Conservation (phyloP, 2,797 vertebrate genomes). For the Zalophus californianus region DNA sequence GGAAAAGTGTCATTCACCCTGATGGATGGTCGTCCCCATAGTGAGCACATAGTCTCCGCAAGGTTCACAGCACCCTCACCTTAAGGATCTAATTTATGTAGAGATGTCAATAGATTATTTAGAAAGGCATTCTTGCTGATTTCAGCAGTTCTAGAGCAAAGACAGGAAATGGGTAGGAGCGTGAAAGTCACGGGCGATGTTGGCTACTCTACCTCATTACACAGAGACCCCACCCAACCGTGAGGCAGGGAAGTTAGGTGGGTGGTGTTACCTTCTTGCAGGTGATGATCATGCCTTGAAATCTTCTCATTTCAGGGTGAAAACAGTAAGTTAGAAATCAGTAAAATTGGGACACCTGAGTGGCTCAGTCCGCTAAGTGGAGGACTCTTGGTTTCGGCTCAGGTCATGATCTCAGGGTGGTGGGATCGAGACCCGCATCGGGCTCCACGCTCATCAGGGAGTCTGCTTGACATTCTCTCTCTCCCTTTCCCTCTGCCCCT, state of each 20-base stretch:
- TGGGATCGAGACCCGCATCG: neutral
- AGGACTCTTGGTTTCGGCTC: neutral
- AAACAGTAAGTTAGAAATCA: neutral
- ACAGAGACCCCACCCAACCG: neutral
- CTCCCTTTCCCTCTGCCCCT: neutral
- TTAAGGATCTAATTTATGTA: constrained; percentile 85
- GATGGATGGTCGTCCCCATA: constrained; percentile 72
- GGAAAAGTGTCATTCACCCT: constrained; percentile 75
- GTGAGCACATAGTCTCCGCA: constrained; percentile 69
- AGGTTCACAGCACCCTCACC: constrained; percentile 82
- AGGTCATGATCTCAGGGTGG: neutral
- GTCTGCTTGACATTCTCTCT: neutral
- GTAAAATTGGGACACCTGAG: neutral
- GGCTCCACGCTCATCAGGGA: neutral
- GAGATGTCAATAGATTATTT: constrained; percentile 85
- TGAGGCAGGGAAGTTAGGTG: neutral
- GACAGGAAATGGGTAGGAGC: constrained; percentile 47
- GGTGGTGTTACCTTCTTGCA: neutral
- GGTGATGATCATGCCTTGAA: neutral
- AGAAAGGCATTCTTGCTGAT: constrained; percentile 81
- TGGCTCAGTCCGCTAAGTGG: neutral
- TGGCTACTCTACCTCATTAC: constrained; percentile 65
- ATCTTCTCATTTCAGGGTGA: neutral
- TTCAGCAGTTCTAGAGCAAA: constrained; percentile 79
- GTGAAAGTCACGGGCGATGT: constrained; percentile 77